Base-by-base conservation (phyloP, 2,888 invertebrate genomes). In the Drosophila mettleri region DNA sequence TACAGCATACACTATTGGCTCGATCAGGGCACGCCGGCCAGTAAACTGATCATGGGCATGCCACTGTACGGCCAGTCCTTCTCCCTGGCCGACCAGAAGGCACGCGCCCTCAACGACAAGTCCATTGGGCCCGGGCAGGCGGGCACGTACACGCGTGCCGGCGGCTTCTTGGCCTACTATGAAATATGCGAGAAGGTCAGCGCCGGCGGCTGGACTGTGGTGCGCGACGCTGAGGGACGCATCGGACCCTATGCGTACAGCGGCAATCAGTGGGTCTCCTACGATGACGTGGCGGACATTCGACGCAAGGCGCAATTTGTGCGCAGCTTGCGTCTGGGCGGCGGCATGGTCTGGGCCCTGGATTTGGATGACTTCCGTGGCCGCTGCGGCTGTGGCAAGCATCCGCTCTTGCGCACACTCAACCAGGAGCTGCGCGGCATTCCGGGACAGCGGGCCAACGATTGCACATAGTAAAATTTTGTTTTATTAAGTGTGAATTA, bases 11-110 rank as follows among this genome's bases (percentile, higher is more conserved):
- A 95, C 67, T 95, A 96, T 90, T 97, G 96, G 96, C 92, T 95
- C 20, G 93, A 93, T 75, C 91, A 94, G 77, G 95, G 95, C 20
- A 94, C 96, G 2, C 94, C 95, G 2, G 92, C 94, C 0, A 93
- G 93, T 48, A 96, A 95, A 91, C 89, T 97, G 0, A 93, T 96
- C 1, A 93, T 96, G 93, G 96, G 96, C 48, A 94, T 96, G 91
- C 96, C 96, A 0, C 93, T 96, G 29, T 97, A 96, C 89, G 96
- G 95, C 0, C 96, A 96, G 75, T 94, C 96, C 0, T 97, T 96
- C 92, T 94, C 95, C 52, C 90, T 96, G 78, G 93, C 94, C 53
- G 93, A 94, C 60, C 85, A 92, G 3, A 86, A 91, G 0, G 90
- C 93, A 3, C 91, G 93, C 24, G 94, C 93, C 0, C 90, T 95